Conservation (phyloP, 1,140 invertebrate species). For the Trichogramma pretiosum region DNA sequence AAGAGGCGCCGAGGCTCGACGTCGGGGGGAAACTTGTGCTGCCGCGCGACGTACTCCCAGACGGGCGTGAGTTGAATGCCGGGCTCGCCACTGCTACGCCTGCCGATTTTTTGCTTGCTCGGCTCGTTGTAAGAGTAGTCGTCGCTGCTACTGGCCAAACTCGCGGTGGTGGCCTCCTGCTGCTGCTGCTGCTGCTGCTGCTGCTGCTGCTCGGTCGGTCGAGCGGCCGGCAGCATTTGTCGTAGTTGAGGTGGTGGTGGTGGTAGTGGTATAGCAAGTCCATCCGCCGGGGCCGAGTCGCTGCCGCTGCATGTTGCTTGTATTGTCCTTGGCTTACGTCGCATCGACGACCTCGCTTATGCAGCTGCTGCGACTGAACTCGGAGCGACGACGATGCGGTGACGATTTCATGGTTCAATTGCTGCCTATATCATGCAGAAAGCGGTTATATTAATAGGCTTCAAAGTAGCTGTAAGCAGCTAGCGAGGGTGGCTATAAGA, state of each 20-base stretch:
- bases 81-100: constrained; percentile 28
- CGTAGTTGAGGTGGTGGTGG: constrained; percentile 13
- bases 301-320: constrained; percentile 24
- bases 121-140: neutral
- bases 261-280: constrained; percentile 20
- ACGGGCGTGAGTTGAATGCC: constrained; percentile 60
- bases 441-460: too few species aligned
- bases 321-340: constrained; percentile 21
- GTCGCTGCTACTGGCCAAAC: neutral
- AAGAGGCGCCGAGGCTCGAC: constrained; percentile 58
- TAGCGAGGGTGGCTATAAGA: too few species aligned
- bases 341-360: constrained; percentile 26
- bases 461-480: too few species aligned
- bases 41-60: constrained; percentile 63
- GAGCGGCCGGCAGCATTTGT: neutral
- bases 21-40: constrained; percentile 45
- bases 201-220: too few species aligned
- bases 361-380: constrained; percentile 31
- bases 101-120: too few species aligned
- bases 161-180: constrained; percentile 18
- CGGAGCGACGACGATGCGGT: constrained; percentile 32
- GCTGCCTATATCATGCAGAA: neutral
- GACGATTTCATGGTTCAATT: constrained; percentile 1
- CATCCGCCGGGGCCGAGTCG: constrained; percentile 28
- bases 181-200: constrained; percentile 23